A percentile compares a stretch with the other conserved stretches of the same genome.
Conservation (phyloP, 2,113 vertebrate genomes). For the Phaethon lepturus region DNA sequence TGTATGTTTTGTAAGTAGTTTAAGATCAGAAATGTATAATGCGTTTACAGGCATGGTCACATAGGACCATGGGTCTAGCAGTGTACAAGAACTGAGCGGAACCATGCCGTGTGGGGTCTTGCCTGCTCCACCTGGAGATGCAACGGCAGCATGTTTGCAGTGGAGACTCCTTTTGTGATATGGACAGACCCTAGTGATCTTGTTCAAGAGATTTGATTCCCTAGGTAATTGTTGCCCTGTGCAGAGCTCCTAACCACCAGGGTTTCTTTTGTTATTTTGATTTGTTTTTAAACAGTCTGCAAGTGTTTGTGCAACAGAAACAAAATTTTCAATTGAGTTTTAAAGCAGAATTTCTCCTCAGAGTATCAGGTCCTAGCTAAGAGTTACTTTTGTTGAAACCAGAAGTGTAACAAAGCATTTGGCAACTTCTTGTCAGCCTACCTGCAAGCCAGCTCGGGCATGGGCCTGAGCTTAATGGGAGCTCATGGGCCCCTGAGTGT, state of each 20-base stretch:
- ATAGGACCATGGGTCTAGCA: rapidly evolving
- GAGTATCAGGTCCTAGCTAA: background rate
- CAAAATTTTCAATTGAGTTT: background rate
- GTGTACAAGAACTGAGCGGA: background rate
- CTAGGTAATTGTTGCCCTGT: background rate
- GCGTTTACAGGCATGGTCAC: rapidly evolving
- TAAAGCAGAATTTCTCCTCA: background rate
- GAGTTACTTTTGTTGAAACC: background rate
- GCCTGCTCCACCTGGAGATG: background rate
- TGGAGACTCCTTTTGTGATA: background rate
- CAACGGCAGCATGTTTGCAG: rapidly evolving
- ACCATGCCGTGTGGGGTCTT: rapidly evolving
- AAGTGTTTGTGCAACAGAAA: background rate
- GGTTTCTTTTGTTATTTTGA: background rate
- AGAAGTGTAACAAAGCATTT: background rate
- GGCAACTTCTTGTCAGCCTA: background rate
- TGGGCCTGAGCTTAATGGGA: background rate
- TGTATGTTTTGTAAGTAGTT: background rate
- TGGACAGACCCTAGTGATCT: background rate
- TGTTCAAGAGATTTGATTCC: background rate
- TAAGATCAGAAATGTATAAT: background rate
- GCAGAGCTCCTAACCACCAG: background rate
- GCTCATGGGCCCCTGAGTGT: background rate
- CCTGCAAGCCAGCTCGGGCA: background rate
- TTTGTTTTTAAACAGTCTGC: background rate